Evolutionary conservation across 2,113 vertebrate genomes (phyloP).

Genomic region (human (Homo sapiens)): GRCh38 chr2:47937001-47937500

Average conservation of each 20-base stretch:
- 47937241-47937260: not conserved
- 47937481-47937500: constrained; percentile 48
- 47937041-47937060: too few species aligned
- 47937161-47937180: not conserved
- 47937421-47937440: constrained; percentile 25
- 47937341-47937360: constrained; percentile 39
- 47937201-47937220: not conserved
- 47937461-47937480: constrained; percentile 54
- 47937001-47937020: too few species aligned
- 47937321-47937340: not conserved
- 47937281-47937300: constrained; percentile 1
- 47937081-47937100: too few species aligned
- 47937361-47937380: constrained; percentile 43
- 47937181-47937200: not conserved
- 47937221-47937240: not conserved
- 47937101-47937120: too few species aligned
- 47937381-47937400: constrained; percentile 53
- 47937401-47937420: constrained; percentile 57
- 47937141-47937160: not conserved
- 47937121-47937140: not conserved
- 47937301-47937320: constrained; percentile 56
- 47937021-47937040: too few species aligned
- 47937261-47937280: not conserved
- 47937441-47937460: constrained; percentile 23
- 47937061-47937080: too few species aligned